Base-by-base conservation (phyloP, 2,888 invertebrate species). In the Odontocolon sp. region DNA sequence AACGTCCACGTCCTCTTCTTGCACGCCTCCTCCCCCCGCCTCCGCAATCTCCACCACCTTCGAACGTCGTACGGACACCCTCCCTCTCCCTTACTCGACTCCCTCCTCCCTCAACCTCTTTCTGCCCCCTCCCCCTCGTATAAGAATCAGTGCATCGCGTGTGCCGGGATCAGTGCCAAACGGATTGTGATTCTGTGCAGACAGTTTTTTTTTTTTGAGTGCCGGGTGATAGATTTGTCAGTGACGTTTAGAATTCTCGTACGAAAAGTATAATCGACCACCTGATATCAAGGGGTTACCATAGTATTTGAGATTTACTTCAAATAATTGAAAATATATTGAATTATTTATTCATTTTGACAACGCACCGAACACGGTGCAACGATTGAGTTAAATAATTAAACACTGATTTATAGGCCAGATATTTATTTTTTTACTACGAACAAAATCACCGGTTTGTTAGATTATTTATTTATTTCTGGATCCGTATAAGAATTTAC, bases 101-200 rank as follows among this genome's bases (percentile, higher is more conserved):
- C 81, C 77, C 73, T 81, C 80, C 81, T 82, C 69, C 54, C 66
- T 56, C 66, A 52, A 70, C 45, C 70, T 45, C 56, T 54, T 54
- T 28, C 26, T 40, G 28, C 21, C 68, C 77, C 33, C 28, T 73
- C 80, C 83, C 84, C 83, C 83, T 84, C 81, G 81, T 88, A 88
- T 89, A 88, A 89, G 86, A 89, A 89, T 88, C 87, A 86, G 87
- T 89, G 89, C 87, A 84, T 84, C 85, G 85, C 83, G 85, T 84
- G 88, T 86, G 84, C 83, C 83, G 83, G 83, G 83, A 87, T 81
- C 89, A 89, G 89, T 89, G 87, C 83, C 84, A 84, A 86, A 85
- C 85, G 85, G 84, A 84, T 87, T 84, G 88, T 85, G 87, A 85
- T 85, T 86, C 86, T 82, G 86, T 85, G 85, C 83, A 84, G 84